Percentiles rank a stretch among this genome's conserved stretches.
Evolutionary conservation across 1,140 invertebrate species (phyloP).

Genomic region (Euwallacea similis): DNA sequence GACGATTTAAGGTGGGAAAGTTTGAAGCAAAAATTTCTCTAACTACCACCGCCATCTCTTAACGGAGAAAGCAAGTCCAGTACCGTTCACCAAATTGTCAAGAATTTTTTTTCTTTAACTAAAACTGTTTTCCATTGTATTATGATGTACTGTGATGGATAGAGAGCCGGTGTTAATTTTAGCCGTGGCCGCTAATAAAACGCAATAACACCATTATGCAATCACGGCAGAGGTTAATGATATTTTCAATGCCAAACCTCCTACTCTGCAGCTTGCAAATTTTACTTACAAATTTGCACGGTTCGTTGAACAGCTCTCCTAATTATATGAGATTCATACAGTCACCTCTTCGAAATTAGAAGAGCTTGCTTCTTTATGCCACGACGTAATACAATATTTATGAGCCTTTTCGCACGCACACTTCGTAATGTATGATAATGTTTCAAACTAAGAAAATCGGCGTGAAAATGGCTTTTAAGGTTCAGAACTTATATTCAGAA

Average conservation of each 20-base stretch:
- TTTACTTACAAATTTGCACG: constrained; percentile 34
- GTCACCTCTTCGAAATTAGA: constrained; percentile 18
- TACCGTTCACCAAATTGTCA: no score
- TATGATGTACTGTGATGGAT: no score
- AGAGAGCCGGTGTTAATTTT: constrained; percentile 13
- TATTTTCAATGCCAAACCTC: constrained; percentile 40
- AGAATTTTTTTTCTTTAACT: no score
- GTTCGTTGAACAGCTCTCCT: constrained; percentile 36
- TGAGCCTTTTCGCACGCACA: constrained; percentile 14
- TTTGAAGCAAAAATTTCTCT: no score
- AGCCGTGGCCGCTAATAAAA: constrained; percentile 27
- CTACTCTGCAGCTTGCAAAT: constrained; percentile 37
- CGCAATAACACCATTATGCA: constrained; percentile 29
- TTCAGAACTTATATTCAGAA: background rate
- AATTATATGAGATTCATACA: constrained; percentile 34
- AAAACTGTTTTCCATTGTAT: no score
- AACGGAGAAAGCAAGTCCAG: no score
- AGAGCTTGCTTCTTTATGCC: constrained; percentile 15
- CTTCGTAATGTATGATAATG: no score
- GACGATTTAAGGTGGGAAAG: no score
- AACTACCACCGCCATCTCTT: no score
- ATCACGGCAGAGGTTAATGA: constrained; percentile 35
- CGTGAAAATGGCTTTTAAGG: no score
- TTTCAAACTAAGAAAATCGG: no score
- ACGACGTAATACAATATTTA: constrained; percentile 27